Conservation (phyloP, 2,888 invertebrate species). For the Brachyptera risi region DNA sequence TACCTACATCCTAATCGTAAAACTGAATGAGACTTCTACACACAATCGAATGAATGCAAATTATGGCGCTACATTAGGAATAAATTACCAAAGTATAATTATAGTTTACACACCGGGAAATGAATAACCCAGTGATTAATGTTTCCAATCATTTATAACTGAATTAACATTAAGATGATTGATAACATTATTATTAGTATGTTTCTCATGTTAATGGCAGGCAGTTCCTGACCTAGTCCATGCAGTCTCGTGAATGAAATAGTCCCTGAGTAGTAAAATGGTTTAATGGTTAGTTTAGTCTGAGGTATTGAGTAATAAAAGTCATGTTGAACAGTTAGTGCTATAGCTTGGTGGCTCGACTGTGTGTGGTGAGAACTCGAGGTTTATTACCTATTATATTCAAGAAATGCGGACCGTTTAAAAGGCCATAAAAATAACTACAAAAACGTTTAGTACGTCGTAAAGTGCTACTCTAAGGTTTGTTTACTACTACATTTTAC, state of each 20-base stretch:
- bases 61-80: too few relatives aligned
- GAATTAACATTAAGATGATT: too few relatives aligned
- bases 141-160: too few relatives aligned
- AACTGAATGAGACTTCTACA: too few relatives aligned
- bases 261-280: neutral
- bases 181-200: too few relatives aligned
- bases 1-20: slow-evolving; percentile 1
- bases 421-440: slow-evolving; percentile 26
- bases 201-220: too few relatives aligned
- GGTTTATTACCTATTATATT: slow-evolving; percentile 21
- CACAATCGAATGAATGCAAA: too few relatives aligned
- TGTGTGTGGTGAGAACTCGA: neutral
- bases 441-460: slow-evolving; percentile 13
- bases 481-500: neutral
- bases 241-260: slow-evolving; percentile 20
- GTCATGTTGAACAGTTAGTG: slow-evolving; percentile 17
- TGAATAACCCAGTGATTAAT: too few relatives aligned
- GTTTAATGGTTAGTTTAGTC: slow-evolving; percentile 19
- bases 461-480: neutral
- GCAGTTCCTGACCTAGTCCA: too few relatives aligned
- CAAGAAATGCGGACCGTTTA: slow-evolving; percentile 22
- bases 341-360: neutral
- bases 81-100: too few relatives aligned
- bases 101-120: too few relatives aligned
- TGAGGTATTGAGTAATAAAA: slow-evolving; percentile 24